phyloP scores from a whole-genome alignment of 2,113 vertebrate genomes.

The Nothocercus nigrocapillus region DNA sequence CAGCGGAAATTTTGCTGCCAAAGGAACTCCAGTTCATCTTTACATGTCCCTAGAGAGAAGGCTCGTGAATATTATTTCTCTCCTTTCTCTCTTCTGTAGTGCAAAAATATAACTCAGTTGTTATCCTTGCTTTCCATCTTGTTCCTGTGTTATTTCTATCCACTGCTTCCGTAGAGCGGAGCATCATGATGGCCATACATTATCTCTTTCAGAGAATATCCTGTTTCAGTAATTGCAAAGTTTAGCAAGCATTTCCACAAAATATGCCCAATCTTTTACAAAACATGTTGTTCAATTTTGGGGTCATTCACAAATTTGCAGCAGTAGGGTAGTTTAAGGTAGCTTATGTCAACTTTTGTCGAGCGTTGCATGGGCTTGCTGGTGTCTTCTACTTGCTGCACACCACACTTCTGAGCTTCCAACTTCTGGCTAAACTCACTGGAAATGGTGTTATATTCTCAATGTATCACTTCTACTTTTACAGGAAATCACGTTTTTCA shows the following conservation, averaged over 20 bases:
- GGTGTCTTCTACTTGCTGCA: not conserved
- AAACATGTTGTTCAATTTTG: not conserved
- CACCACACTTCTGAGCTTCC: not conserved
- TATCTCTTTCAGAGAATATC: not conserved
- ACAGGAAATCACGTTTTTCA: not conserved
- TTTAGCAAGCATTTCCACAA: not conserved
- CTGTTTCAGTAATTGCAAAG: not conserved
- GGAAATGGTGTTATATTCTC: not conserved
- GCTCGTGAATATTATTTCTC: not conserved
- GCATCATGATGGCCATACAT: not conserved
- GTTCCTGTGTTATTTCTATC: not conserved
- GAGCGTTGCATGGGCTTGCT: not conserved
- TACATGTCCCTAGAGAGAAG: not conserved
- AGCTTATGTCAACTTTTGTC: not conserved
- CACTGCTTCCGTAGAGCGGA: not conserved
- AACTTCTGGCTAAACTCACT: not conserved
- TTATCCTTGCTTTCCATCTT: not conserved
- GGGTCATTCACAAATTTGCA: not conserved
- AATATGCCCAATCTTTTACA: not conserved
- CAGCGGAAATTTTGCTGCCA: not conserved
- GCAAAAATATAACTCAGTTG: not conserved
- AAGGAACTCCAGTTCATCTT: not conserved
- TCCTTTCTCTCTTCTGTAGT: not conserved
- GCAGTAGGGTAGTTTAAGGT: not conserved
- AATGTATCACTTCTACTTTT: not conserved